A percentile compares a stretch with the other conserved stretches of the same genome.
These are phyloP conservation scores for Drosophila cognata DNA, from an alignment of 2,888 invertebrate genomes.

Conservation along the genomic window DNA sequence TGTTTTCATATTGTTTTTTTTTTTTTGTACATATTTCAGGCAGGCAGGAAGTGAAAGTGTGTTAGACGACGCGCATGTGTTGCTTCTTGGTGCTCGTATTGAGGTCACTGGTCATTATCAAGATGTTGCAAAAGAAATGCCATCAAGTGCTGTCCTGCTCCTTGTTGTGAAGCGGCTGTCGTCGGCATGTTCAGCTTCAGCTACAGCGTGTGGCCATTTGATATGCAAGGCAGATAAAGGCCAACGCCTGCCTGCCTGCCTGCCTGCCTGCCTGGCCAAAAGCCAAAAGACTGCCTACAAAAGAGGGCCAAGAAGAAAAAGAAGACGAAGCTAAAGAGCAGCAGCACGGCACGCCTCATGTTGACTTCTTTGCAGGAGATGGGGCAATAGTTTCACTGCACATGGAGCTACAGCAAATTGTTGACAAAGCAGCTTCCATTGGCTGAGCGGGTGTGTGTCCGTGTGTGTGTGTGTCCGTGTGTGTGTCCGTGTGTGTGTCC, in stretches of 20 bases:
- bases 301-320: background rate
- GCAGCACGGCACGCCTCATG: constrained; percentile 23
- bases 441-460: background rate
- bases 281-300: constrained; percentile 50
- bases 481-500: background rate
- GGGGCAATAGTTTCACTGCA: constrained; percentile 64
- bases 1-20: background rate
- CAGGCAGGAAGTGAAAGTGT: constrained; percentile 71
- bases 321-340: constrained; percentile 1
- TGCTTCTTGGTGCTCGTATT: constrained; percentile 47
- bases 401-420: constrained; percentile 40
- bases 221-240: constrained; percentile 80
- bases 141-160: constrained; percentile 60
- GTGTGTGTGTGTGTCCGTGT: background rate
- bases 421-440: constrained; percentile 52
- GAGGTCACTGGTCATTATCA: constrained; percentile 79
- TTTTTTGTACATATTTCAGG: constrained; percentile 21
- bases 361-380: constrained; percentile 33
- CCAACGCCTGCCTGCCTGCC: constrained; percentile 68
- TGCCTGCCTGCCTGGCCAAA: constrained; percentile 57
- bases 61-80: constrained; percentile 58
- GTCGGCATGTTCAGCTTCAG: constrained; percentile 32
- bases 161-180: constrained; percentile 32
- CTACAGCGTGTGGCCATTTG: constrained; percentile 63
- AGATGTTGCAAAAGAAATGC: constrained; percentile 76